Evolutionary conservation across 92 coral and sea anemone genomes (phyloP).

Genomic region (Zoanthus sansibaricus): DNA sequence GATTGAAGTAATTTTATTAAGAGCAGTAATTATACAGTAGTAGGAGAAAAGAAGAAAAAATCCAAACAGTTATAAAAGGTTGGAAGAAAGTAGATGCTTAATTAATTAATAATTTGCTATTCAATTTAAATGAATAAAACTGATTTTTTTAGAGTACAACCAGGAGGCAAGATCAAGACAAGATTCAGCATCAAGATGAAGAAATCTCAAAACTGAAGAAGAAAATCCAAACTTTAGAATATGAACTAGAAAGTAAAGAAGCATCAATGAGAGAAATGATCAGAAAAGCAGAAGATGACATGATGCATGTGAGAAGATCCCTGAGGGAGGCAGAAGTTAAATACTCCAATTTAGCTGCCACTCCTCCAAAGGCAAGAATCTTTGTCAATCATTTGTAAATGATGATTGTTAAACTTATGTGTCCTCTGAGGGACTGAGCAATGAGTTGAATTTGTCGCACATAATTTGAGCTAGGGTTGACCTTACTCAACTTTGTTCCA

Average conservation of each 20-base stretch:
- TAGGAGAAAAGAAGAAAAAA: too few relatives aligned
- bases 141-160: constrained; percentile 13
- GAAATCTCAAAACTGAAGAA: constrained; percentile 72
- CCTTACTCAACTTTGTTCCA: too few relatives aligned
- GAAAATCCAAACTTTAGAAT: constrained; percentile 73
- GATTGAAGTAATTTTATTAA: too few relatives aligned
- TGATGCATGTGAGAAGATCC: constrained; percentile 75
- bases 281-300: constrained; percentile 73
- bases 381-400: not conserved
- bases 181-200: constrained; percentile 68
- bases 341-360: constrained; percentile 88
- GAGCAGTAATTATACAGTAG: too few relatives aligned
- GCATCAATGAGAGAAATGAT: constrained; percentile 57
- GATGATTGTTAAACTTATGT: too few relatives aligned
- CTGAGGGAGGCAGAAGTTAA: constrained; percentile 89
- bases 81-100: too few relatives aligned
- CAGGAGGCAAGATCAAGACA: constrained; percentile 47
- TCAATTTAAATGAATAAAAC: too few relatives aligned
- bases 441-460: too few relatives aligned
- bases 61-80: too few relatives aligned
- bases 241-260: constrained; percentile 69
- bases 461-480: too few relatives aligned
- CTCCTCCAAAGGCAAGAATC: constrained; percentile 89
- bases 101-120: not conserved
- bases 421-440: too few relatives aligned